Evolutionary conservation across 2,113 vertebrate species (phyloP), one percentile per base, ranked within the genome.

Genomic region (Pontoporia blainvillei): DNA sequence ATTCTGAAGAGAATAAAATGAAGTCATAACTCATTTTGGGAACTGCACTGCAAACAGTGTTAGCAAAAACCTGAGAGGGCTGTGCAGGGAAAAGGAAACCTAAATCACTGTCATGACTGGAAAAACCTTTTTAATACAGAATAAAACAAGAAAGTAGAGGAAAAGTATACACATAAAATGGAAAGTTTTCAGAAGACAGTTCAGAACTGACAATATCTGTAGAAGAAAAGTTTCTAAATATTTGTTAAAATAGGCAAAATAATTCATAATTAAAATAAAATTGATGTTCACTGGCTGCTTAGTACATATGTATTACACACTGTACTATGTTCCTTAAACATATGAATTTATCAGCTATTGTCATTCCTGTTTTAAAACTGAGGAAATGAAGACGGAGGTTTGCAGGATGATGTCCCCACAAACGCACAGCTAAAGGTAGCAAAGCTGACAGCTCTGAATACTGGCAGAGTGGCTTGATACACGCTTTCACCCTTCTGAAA

Each of bases 1-100:
- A 95, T 94, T 96, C 75, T 67, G 59, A 75, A 94, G 39, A 95
- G 71, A 96, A 84, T 82, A 79, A 97, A 97, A 96, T 96, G 36
- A 95, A 96, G 39, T 52, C 73, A 57, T 95, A 87, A 94, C 84
- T 98, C 91, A 89, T 78, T 71, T 87, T 93, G 90, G 27, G 44
- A 90, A 39, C 81, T n/a, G 76, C 62, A 85, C 36, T 85, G 36
- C 49, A 94, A 84, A 89, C 83, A 71, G 46, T 54, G 34, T 90
- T 94, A 75, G 73, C 82, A 94, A 83, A 93, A 92, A n/a, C 8
- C 17, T 76, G 78, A 97, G 20, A 95, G 79, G 15, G 2, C 62
- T 90, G 14, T 62, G 18, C 2, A 71, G 52, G 36, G 66, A 93
- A 76, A 94, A 49, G 17, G 18, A 82, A 59, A 71, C n/a, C 67